phyloP scores from a whole-genome alignment of 2,113 vertebrate genomes.

The Sciurus niger region DNA sequence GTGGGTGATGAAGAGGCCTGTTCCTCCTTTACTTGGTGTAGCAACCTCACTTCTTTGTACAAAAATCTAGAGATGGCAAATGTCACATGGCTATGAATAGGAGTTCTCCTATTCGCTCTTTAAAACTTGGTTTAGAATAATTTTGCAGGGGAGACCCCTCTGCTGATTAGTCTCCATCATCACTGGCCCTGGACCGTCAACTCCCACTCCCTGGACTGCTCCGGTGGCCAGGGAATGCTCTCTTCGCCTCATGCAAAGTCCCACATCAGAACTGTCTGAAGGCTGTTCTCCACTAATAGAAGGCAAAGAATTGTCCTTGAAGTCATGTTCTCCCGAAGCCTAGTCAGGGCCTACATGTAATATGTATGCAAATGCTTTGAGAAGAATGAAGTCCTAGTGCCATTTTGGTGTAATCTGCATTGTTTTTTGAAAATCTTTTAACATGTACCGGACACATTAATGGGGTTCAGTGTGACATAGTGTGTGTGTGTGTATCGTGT shows the following conservation, averaged over 20 bases:
- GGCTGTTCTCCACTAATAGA: neutral
- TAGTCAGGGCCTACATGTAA: neutral
- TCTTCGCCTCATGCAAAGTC: neutral
- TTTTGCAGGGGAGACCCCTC: neutral
- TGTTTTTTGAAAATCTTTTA: neutral
- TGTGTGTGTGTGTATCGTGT: too few species aligned
- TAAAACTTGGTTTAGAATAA: neutral
- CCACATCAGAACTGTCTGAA: neutral
- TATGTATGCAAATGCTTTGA: neutral
- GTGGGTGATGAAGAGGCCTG: neutral
- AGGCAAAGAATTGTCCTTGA: neutral
- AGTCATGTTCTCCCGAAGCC: neutral
- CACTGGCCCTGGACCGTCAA: too few species aligned
- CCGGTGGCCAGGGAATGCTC: neutral
- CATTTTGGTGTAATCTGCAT: neutral
- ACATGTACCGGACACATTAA: too few species aligned
- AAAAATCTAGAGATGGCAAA: neutral
- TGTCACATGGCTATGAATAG: neutral
- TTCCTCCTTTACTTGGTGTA: neutral
- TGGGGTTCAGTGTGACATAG: neutral
- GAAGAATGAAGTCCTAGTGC: neutral
- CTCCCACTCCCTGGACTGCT: neutral
- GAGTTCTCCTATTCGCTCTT: neutral
- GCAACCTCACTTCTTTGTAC: neutral
- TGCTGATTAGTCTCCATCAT: neutral